Base-by-base conservation (phyloP, 64 coral and sea anemone genomes). In the Acropora yongei region DNA sequence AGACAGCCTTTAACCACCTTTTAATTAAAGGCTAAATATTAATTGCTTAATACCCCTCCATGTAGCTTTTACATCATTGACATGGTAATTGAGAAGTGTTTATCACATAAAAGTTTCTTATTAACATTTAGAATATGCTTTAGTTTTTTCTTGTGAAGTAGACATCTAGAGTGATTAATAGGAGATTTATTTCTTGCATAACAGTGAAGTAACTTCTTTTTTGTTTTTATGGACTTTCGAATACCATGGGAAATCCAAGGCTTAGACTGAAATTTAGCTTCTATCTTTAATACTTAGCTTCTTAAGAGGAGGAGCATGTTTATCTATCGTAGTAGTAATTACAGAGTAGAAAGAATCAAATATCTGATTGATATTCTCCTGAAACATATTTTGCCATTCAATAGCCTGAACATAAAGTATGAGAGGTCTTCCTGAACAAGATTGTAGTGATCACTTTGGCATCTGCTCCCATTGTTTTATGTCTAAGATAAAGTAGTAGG, bases 41-140 rank as follows among this genome's bases (percentile, higher is more conserved):
- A 77, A 77, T 77, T 77, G 75, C 75, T 49, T 77, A 16, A 77
- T 77, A 77, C 45, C 75, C 45, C 4, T 77, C 11, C 75, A 77
- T 77, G 75, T 77, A 77, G 75, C 75, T 77, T 77, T 77, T 77
- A 77, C 75, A 77, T 77, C 47, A 77, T 77, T 77, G 45, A 77
- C 44, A 77, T 77, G 75, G 41, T 63, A 63, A n/a, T n/a, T 63
- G 12, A 63, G 58, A 63, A 63, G 58, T 63, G 14, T 63, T 63
- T 13, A 8, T 63, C 14, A 63, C 2, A 63, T 3, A 13, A 63
- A 0, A 63, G 1, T 63, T 13, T 63, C 14, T 77, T 63, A 63
- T 11, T 63, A 9, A 63, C 2, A 63, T 63, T 63, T 63, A 63
- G 58, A 63, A 14, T 63, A 12, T 63, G 58, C 58, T 63, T 63